These are phyloP conservation scores for Agrypnia vestita DNA, from an alignment of 1,140 invertebrate genomes.

Conservation along the genomic window DNA sequence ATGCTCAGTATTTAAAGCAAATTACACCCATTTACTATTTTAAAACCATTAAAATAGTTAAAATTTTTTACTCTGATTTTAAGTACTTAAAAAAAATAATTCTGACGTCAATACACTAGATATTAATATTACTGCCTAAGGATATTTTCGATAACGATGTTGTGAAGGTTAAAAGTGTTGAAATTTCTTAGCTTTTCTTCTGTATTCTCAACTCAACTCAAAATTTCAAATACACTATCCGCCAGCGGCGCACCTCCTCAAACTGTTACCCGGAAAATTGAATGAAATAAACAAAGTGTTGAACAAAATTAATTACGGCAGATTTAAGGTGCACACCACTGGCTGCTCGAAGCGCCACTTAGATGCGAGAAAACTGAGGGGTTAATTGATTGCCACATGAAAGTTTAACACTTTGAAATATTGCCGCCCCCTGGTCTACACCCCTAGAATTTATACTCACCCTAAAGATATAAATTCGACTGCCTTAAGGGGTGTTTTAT, in stretches of 20 bases:
- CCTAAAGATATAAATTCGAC: slow-evolving; percentile 26
- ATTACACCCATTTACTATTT: too few relatives aligned
- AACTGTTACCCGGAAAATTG: slow-evolving; percentile 50
- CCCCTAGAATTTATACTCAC: slow-evolving; percentile 48
- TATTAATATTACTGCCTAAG: too few relatives aligned
- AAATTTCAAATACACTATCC: not conserved
- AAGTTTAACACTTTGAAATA: slow-evolving; percentile 62
- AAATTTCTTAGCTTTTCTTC: too few relatives aligned
- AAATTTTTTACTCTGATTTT: too few relatives aligned
- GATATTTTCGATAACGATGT: too few relatives aligned
- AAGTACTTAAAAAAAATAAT: too few relatives aligned
- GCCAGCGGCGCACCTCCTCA: slow-evolving; percentile 8
- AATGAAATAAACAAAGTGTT: slow-evolving; percentile 60
- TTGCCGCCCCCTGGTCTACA: slow-evolving; percentile 44
- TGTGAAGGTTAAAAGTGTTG: too few relatives aligned
- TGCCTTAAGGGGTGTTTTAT: slow-evolving; percentile 37
- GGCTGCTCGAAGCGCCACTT: slow-evolving; percentile 40
- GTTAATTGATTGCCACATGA: slow-evolving; percentile 61
- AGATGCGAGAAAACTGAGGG: slow-evolving; percentile 53
- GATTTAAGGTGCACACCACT: slow-evolving; percentile 59
- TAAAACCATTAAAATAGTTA: too few relatives aligned
- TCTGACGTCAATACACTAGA: too few relatives aligned
- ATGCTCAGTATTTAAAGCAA: too few relatives aligned
- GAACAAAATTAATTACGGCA: slow-evolving; percentile 61
- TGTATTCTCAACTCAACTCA: too few relatives aligned